Evolutionary conservation across 2,113 vertebrate species (phyloP).

Genomic region (Misgurnus anguillicaudatus): DNA sequence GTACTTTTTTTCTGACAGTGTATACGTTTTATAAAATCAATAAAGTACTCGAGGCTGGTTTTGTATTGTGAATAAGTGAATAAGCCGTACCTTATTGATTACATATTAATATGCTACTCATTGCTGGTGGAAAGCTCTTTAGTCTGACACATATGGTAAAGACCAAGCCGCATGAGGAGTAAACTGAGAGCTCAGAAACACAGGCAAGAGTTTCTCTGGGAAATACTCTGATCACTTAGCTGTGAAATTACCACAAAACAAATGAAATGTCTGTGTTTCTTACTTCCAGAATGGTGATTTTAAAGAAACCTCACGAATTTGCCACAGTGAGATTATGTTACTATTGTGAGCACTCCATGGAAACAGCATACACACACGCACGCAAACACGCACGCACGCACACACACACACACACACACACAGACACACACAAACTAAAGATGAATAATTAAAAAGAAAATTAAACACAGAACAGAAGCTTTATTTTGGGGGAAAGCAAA

Average conservation of each 20-base stretch:
- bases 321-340: constrained; percentile 49
- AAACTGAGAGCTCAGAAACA: not conserved
- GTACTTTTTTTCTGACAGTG: too few species aligned
- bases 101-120: too few species aligned
- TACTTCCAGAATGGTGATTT: constrained; percentile 63
- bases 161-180: not conserved
- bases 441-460: not conserved
- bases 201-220: constrained; percentile 25
- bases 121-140: too few species aligned
- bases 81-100: too few species aligned
- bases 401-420: not conserved
- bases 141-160: too few species aligned
- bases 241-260: constrained; percentile 69
- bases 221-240: constrained; percentile 48
- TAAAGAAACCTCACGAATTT: constrained; percentile 48
- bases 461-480: not conserved
- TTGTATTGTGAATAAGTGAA: too few species aligned
- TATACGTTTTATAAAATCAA: too few species aligned
- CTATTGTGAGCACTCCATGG: constrained; percentile 45
- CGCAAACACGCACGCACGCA: not conserved
- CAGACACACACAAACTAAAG: not conserved
- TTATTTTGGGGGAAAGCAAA: not conserved
- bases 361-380: constrained; percentile 1
- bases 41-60: too few species aligned
- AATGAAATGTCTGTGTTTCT: constrained; percentile 36